Conservation (phyloP, 2,113 vertebrate species). For the Etheostoma spectabile region DNA sequence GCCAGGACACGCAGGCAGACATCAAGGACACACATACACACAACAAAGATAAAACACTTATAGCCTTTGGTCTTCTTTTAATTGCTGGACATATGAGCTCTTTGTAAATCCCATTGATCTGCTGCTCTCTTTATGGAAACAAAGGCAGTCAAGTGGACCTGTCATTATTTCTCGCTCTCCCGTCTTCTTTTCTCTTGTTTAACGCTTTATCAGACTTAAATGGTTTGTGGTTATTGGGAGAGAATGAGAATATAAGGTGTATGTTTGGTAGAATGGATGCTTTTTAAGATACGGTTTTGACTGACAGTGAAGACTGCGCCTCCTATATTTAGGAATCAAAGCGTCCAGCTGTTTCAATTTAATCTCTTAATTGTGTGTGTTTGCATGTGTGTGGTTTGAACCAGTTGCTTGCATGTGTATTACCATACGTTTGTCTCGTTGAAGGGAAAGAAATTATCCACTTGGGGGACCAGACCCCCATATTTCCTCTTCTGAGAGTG, state of each 20-base stretch:
- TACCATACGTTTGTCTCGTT: background rate
- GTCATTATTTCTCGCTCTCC: background rate
- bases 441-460: background rate
- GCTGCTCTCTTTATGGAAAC: constrained; percentile 43
- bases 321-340: constrained; percentile 7
- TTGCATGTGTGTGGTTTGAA: background rate
- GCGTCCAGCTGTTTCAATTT: background rate
- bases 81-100: constrained; percentile 52
- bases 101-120: constrained; percentile 58
- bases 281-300: background rate
- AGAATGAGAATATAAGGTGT: background rate
- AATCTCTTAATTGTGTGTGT: background rate
- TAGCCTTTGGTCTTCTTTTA: constrained; percentile 51
- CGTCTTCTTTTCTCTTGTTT: background rate
- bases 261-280: background rate
- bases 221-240: background rate
- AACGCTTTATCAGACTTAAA: background rate
- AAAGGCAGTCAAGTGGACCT: constrained; percentile 12
- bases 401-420: background rate
- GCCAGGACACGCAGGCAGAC: constrained; percentile 33
- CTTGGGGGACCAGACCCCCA: no score
- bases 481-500: constrained; percentile 18
- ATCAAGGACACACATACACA: constrained; percentile 52
- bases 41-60: constrained; percentile 22
- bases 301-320: background rate